Conservation (phyloP, 1,140 invertebrate species). For the Drosophila subobscura region DNA sequence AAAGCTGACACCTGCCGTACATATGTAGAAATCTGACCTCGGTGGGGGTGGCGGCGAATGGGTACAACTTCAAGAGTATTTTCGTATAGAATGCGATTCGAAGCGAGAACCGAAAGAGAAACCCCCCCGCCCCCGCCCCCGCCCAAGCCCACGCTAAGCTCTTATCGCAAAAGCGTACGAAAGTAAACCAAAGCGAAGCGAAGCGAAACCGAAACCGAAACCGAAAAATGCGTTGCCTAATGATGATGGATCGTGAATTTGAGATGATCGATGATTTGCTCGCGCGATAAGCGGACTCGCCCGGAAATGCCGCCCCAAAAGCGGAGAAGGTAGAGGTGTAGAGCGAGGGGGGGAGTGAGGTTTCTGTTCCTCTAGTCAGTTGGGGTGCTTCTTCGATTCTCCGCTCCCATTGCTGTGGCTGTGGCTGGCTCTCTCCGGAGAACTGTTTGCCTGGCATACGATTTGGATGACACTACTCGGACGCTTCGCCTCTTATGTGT, state of each 20-base stretch:
- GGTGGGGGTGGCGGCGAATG: conserved; percentile 26
- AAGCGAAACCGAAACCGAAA: background rate
- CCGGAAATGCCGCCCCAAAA: conserved; percentile 37
- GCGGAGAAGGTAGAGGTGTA: background rate
- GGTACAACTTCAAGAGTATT: conserved; percentile 52
- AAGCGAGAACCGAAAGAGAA: too few relatives aligned
- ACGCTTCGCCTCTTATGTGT: conserved; percentile 39
- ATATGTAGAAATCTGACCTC: background rate
- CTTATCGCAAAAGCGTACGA: background rate
- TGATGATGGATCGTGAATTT: conserved; percentile 81
- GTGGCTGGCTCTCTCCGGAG: conserved; percentile 31
- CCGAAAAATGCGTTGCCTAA: conserved; percentile 54
- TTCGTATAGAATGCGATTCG: conserved; percentile 4
- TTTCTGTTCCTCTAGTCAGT: too few relatives aligned
- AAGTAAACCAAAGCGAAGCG: conserved; percentile 1
- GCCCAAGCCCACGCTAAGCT: too few relatives aligned
- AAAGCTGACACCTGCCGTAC: too few relatives aligned
- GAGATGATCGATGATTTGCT: conserved; percentile 79
- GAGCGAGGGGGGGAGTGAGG: background rate
- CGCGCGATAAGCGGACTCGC: conserved; percentile 48
- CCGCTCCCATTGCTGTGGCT: conserved; percentile 11
- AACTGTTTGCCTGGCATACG: conserved; percentile 54
- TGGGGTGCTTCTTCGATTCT: too few relatives aligned
- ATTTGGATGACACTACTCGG: conserved; percentile 26
- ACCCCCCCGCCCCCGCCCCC: too few relatives aligned